Evolutionary conservation across 2,797 vertebrate species (phyloP), one percentile per base, ranked within the genome.

Genomic region (Liparis tanakae): DNA sequence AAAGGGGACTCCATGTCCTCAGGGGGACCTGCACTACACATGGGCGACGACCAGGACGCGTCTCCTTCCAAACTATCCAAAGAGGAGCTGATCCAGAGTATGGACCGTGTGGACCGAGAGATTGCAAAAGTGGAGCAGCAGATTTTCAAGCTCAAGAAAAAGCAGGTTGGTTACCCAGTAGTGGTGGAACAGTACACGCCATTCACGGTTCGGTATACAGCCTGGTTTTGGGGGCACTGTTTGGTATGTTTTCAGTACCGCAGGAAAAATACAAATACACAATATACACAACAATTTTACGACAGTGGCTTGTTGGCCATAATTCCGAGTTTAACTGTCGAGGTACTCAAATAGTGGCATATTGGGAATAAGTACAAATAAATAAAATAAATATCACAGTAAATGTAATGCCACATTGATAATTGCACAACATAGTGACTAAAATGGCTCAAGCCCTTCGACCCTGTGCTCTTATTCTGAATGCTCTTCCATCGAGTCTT

Each of bases 91-190:
- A 99, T 99, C 85, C 98, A 99, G 93, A 99, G 98, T 86, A 99
- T 99, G 98, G 98, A 99, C 85, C 96, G 98, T 0, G 98, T 99
- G 8, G 98, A 99, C 91, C 88, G 98, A 5, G 98, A 99, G 87
- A 99, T 99, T 46, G 98, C 98, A 0, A 99, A 99, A 93, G 98
- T 99, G 71, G 98, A 99, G 78, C 98, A 99, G 86, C 98, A 99
- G 93, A 99, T 99, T 90, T 96, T 97, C 81, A 99, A 99, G 78
- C 88, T 99, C 85, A 99, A 98, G 94, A 99, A 99, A 91, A 99
- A 99, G 77, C 98, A 99, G 96, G 98, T 99, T 91, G 85, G 91
- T 83, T 37, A 66, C 3, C 25, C 8, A 17, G 6, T 14, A 25
- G 22, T 12, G 50, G 10, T 5, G 10, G 22, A 54, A 30, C 25